phyloP scores from a whole-genome alignment of 2,888 invertebrate genomes.

The Spodoptera picta region DNA sequence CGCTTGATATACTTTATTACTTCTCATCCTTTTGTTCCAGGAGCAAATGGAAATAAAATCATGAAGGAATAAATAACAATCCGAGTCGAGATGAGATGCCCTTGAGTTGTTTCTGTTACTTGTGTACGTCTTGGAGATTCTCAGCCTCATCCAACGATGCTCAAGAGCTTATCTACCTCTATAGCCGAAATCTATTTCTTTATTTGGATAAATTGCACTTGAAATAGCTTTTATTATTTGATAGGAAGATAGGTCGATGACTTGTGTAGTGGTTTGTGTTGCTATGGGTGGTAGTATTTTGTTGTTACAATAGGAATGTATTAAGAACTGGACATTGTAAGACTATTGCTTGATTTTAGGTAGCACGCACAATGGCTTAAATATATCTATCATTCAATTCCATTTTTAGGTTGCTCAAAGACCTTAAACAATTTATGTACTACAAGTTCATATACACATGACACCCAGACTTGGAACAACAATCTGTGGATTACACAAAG shows the following conservation, averaged over 20 bases:
- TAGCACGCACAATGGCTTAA: too few species aligned
- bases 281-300: neutral
- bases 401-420: too few species aligned
- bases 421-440: too few species aligned
- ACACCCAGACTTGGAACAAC: too few species aligned
- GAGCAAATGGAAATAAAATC: slow-evolving; percentile 42
- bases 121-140: slow-evolving; percentile 24
- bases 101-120: slow-evolving; percentile 34
- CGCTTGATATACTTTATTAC: slow-evolving; percentile 31
- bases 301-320: too few species aligned
- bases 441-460: too few species aligned
- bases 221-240: neutral
- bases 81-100: slow-evolving; percentile 21
- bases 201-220: neutral
- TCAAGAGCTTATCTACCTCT: slow-evolving; percentile 23
- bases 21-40: slow-evolving; percentile 40
- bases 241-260: too few species aligned
- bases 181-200: slow-evolving; percentile 11
- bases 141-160: slow-evolving; percentile 15
- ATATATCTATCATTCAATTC: too few species aligned
- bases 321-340: too few species aligned
- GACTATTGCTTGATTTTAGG: too few species aligned
- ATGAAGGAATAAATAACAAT: slow-evolving; percentile 49
- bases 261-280: neutral
- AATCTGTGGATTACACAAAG: too few species aligned